A percentile compares a stretch with the other conserved stretches of the same genome.
Evolutionary conservation across 1,140 invertebrate species (phyloP).

Genomic region (Penaeus japonicus): DNA sequence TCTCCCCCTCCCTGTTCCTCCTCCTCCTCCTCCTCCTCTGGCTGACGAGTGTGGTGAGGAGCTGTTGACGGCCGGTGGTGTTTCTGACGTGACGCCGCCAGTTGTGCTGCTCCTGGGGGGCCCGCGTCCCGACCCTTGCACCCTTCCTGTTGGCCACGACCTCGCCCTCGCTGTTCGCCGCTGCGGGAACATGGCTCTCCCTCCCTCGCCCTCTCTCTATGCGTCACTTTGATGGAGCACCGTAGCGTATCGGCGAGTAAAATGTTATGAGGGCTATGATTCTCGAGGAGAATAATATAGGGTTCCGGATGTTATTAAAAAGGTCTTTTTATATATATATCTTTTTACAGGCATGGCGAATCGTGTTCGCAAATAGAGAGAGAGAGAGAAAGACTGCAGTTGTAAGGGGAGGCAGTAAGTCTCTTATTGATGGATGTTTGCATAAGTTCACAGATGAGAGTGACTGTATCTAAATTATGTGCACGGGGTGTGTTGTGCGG

Average conservation of each 20-base stretch:
- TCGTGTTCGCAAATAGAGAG: background rate
- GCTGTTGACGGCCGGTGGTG: background rate
- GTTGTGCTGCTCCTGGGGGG: background rate
- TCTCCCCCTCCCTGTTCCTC: background rate
- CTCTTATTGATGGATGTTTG: conserved; percentile 3
- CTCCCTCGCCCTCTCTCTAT: too few species aligned
- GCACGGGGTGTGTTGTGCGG: background rate
- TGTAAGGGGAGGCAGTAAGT: too few species aligned
- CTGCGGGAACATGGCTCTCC: too few species aligned
- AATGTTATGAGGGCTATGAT: too few species aligned
- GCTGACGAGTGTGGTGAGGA: conserved; percentile 1
- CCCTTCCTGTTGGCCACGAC: background rate
- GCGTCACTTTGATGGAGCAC: too few species aligned
- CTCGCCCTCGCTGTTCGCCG: background rate
- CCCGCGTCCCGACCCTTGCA: background rate
- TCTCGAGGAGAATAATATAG: too few species aligned
- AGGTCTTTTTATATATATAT: background rate
- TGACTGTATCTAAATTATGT: background rate
- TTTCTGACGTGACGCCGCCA: background rate
- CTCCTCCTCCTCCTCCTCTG: background rate
- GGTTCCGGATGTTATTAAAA: background rate
- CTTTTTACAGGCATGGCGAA: too few species aligned
- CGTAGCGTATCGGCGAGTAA: background rate
- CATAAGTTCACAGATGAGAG: background rate
- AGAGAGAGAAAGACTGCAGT: background rate